A percentile compares a stretch with the other conserved stretches of the same genome.
These are phyloP conservation scores for Ochlodes sylvanus DNA, from an alignment of 2,888 invertebrate genomes.

Conservation along the genomic window DNA sequence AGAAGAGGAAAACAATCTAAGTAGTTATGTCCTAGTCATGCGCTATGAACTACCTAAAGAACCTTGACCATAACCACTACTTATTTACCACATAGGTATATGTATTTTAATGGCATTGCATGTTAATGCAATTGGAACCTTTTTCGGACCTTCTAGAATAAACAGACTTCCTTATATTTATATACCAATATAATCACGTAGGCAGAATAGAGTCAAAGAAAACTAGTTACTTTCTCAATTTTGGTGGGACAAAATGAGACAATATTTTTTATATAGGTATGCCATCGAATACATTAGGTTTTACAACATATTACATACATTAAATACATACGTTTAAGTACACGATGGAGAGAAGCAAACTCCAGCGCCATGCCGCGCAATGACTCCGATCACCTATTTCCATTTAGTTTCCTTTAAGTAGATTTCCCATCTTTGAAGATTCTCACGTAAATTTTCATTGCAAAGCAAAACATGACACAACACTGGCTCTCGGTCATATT, in stretches of 20 bases:
- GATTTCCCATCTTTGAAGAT: slow-evolving; percentile 22
- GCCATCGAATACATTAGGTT: background rate
- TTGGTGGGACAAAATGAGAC: background rate
- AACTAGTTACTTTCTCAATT: background rate
- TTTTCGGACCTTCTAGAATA: no score
- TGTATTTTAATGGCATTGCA: no score
- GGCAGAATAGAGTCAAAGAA: no score
- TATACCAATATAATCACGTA: no score
- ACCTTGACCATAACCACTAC: background rate
- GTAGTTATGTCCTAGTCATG: background rate
- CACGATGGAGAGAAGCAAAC: slow-evolving; percentile 68
- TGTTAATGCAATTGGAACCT: no score
- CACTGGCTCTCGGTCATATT: slow-evolving; percentile 40
- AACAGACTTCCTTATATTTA: no score
- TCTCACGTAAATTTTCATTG: slow-evolving; percentile 3
- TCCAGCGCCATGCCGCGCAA: slow-evolving; percentile 73
- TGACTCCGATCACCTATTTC: slow-evolving; percentile 63
- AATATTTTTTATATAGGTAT: background rate
- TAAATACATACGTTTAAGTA: slow-evolving; percentile 71
- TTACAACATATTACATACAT: background rate
- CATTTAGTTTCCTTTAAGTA: slow-evolving; percentile 60
- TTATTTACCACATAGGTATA: background rate
- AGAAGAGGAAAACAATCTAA: slow-evolving; percentile 31
- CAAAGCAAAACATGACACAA: slow-evolving; percentile 34
- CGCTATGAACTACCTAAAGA: background rate